Percentiles rank a stretch among this genome's conserved stretches.
Evolutionary conservation across 2,113 vertebrate genomes (phyloP).

Genomic region (Nipponia nippon): DNA sequence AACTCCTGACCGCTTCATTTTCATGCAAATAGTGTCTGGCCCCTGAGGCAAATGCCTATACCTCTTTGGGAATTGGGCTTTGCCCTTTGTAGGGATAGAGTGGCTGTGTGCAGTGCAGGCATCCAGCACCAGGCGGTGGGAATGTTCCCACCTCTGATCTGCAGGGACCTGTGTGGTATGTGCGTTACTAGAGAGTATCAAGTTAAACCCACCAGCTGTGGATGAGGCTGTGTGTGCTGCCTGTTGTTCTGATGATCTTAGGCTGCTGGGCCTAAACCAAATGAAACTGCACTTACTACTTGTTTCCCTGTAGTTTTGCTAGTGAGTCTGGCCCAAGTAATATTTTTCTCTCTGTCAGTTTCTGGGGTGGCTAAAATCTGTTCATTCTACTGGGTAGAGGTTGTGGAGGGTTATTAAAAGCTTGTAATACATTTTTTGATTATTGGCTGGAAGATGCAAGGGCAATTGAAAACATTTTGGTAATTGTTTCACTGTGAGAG

Average conservation of each 20-base stretch:
- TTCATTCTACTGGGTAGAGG: background rate
- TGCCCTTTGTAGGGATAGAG: background rate
- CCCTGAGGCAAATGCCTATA: background rate
- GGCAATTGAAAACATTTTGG: background rate
- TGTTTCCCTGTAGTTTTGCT: background rate
- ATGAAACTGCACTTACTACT: background rate
- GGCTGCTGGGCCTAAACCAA: background rate
- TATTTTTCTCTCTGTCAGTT: background rate
- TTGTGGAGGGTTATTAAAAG: background rate
- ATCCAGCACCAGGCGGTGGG: background rate
- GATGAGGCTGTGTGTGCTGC: background rate
- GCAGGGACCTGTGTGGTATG: rapidly evolving
- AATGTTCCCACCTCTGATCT: background rate
- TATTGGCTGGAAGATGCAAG: background rate
- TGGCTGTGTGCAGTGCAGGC: background rate
- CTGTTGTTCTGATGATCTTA: background rate
- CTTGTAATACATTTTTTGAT: background rate
- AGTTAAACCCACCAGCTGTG: background rate
- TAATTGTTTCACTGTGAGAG: background rate
- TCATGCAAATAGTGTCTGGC: background rate
- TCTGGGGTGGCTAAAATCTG: background rate
- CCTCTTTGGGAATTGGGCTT: background rate
- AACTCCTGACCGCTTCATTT: background rate
- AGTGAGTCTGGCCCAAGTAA: background rate
- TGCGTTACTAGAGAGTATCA: background rate